Base-by-base conservation (phyloP, 2,797 vertebrate genomes). In the Yasuhikotakia modesta region DNA sequence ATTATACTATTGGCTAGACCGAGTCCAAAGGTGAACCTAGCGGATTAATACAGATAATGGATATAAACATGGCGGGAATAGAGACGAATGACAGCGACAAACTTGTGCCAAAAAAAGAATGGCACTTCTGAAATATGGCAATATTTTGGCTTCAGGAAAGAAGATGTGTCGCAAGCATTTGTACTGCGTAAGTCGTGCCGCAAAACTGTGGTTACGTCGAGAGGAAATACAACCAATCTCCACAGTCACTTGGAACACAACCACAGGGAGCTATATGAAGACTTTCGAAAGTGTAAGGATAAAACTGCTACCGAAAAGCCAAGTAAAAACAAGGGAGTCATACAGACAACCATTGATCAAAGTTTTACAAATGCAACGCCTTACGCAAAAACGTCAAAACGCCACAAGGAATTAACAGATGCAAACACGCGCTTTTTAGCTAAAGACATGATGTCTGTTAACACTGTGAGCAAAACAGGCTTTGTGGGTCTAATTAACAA, bases 371-470 rank as follows among this genome's bases (percentile, higher is more conserved):
- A 17, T 76, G 46, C 64, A 24, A 79, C 27, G 22, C 66, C 66
- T 58, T 60, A 78, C 53, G 66, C 45, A 39, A 60, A 60, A 39
- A 19, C 66, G 35, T 79, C 46, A 32, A 32, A 12, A 22, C 55
- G 78, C 57, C 35, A 80, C 46, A 73, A 67, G 53, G 65, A 74
- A 63, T 70, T 80, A 19, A 64, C 71, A 2, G 65, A 74, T 19
- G 57, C 79, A 27, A 60, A 75, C 27, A 64, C 64, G 11, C 17
- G 50, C 24, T 70, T 70, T 35, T 61, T 80, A 35, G 57, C 72
- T 61, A 65, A 53, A 55, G 66, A 76, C 30, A 76, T 81, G 73
- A 67, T 76, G 32, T 57, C 79, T 27, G 57, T 81, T 7, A 70
- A 76, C 46, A 81, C 79, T 6, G 66, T 81, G 30, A 58, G 17